A percentile compares a stretch with the other conserved stretches of the same genome.
Conservation (phyloP, 2,113 vertebrate species). For the Mesembrinibis cayennensis region DNA sequence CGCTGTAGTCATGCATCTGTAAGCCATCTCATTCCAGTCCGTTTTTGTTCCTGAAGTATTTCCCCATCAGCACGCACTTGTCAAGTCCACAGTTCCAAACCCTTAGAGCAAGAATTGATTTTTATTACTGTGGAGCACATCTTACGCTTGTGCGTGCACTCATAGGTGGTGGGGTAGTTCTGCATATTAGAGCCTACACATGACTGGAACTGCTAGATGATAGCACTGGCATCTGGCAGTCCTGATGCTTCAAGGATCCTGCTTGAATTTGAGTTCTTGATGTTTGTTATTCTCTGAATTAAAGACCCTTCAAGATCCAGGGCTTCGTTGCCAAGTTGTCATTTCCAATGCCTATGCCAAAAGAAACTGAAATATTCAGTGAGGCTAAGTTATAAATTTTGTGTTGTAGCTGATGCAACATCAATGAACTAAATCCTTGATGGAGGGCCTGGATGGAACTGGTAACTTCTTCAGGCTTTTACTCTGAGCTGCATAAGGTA, state of each 20-base stretch:
- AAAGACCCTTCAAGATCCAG: neutral
- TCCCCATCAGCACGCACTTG: neutral
- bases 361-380: neutral
- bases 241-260: neutral
- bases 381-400: neutral
- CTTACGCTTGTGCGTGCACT: neutral
- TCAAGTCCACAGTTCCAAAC: neutral
- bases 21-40: neutral
- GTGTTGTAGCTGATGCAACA: neutral
- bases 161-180: neutral
- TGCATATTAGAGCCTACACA: neutral
- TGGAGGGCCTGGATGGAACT: neutral
- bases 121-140: neutral
- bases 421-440: neutral
- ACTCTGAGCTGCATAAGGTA: neutral
- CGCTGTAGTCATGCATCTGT: neutral
- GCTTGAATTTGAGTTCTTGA: neutral
- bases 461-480: neutral
- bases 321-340: neutral
- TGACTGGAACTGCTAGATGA: neutral
- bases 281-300: conserved; percentile 16
- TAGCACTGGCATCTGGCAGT: neutral
- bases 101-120: neutral
- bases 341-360: neutral
- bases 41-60: neutral